Evolutionary conservation across 2,888 invertebrate genomes (phyloP), one percentile per base, ranked within the genome.

Genomic region (Synanthedon tipuliformis): DNA sequence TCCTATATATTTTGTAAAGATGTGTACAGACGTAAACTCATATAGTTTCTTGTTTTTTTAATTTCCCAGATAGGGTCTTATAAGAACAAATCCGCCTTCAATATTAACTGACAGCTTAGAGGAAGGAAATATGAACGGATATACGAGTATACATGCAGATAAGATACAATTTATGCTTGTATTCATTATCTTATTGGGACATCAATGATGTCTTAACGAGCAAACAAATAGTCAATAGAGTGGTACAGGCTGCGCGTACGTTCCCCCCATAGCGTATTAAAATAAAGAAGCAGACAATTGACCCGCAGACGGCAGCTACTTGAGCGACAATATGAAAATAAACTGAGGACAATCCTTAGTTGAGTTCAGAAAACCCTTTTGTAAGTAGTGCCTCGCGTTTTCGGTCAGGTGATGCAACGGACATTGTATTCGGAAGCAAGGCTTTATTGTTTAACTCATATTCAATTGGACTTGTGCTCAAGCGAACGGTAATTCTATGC

Each of bases 261-360:
- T 53, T 53, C 66, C 63, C 68, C 63, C 61, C 62, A 62, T 56
- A 60, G 67, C 69, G 70, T 71, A 75, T 68, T 70, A 64, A 69
- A 64, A 66, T 64, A 62, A 59, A 62, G 62, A 61, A 56, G 53
- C 57, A 58, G 54, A 82, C 81, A 85, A 84, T 84, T 65, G 69
- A 61, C 85, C 83, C 83, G 83, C 80, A 82, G 75, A 69, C 62
- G 66, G 60, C 63, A 65, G 59, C 59, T 73, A 73, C 73, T 78
- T 70, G 63, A 70, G 66, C 62, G 61, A 60, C 13, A 18, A 49
- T 12, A 23, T 11, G 12, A 23, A 56, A 63, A 60, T 58, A 59
- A 64, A 64, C 56, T 54, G 41, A 52, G 51, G 56, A 55, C 55
- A 60, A 62, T 54, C 56, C 54, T 55, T 59, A 55, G 48, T 50